A percentile compares a stretch with the other conserved stretches of the same genome.
Evolutionary conservation across 2,888 invertebrate species (phyloP).

Genomic region (Blastobasis lacticolella): DNA sequence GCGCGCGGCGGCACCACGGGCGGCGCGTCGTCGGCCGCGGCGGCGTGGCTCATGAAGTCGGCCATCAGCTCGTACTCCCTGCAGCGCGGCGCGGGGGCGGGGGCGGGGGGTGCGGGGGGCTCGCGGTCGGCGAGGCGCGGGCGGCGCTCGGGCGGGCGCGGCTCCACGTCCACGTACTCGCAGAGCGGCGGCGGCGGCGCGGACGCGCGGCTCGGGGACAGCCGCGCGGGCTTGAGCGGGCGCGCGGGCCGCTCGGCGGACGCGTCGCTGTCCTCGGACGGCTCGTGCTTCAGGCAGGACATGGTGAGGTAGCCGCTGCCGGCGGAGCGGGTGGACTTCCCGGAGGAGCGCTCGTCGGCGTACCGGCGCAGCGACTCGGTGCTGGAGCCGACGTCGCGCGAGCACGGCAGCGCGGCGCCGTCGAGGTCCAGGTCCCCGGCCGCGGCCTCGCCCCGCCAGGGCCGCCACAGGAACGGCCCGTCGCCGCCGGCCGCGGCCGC

Average conservation of each 20-base stretch:
- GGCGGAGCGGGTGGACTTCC: slow-evolving; percentile 51
- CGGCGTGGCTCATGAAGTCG: slow-evolving; percentile 49
- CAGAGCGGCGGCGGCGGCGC: slow-evolving; percentile 43
- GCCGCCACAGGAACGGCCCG: slow-evolving; percentile 46
- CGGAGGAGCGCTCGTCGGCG: slow-evolving; percentile 56
- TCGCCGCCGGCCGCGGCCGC: slow-evolving; percentile 21
- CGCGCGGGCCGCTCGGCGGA: slow-evolving; percentile 56
- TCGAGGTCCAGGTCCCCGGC: slow-evolving; percentile 31
- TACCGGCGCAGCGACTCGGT: slow-evolving; percentile 57
- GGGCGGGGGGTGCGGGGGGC: slow-evolving; percentile 22
- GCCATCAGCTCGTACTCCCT: slow-evolving; percentile 65
- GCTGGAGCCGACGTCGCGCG: slow-evolving; percentile 51
- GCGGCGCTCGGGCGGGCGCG: slow-evolving; percentile 24
- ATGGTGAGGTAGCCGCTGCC: slow-evolving; percentile 64
- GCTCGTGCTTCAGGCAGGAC: slow-evolving; percentile 58
- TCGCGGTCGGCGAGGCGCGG: slow-evolving; percentile 32
- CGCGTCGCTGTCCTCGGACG: slow-evolving; percentile 53
- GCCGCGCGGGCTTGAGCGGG: slow-evolving; percentile 35
- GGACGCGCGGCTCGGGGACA: slow-evolving; percentile 25
- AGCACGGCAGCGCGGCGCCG: slow-evolving; percentile 31
- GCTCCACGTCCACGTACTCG: slow-evolving; percentile 32
- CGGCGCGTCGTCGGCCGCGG: slow-evolving; percentile 38
- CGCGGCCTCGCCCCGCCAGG: slow-evolving; percentile 45
- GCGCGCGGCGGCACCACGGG: slow-evolving; percentile 47
- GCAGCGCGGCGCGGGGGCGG: slow-evolving; percentile 33